Conservation (phyloP, 2,113 vertebrate genomes). For the Haemorhous mexicanus region DNA sequence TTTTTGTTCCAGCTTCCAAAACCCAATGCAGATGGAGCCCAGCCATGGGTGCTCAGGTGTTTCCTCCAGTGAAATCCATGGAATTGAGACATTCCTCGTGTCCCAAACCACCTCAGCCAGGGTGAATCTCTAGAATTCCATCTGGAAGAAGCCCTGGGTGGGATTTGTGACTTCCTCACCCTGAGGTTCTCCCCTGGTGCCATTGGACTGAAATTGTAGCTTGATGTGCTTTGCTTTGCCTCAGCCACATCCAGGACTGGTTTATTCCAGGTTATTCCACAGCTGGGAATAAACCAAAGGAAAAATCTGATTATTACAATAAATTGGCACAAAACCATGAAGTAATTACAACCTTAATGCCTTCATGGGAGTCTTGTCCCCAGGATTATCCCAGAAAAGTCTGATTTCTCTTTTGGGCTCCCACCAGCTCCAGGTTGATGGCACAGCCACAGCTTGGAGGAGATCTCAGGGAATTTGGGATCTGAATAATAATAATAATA, state of each 20-base stretch:
- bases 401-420: background rate
- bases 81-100: rapidly evolving
- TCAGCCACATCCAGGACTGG: background rate
- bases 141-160: background rate
- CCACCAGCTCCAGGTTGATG: background rate
- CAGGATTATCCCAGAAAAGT: background rate
- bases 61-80: background rate
- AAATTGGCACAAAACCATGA: rapidly evolving
- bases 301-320: background rate
- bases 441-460: background rate
- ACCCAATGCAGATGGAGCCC: background rate
- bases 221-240: background rate
- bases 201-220: background rate
- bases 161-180: background rate
- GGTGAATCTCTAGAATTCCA: background rate
- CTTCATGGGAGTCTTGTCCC: background rate
- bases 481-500: background rate
- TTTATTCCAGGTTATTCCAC: background rate
- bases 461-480: background rate
- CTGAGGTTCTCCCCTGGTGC: background rate
- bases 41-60: rapidly evolving
- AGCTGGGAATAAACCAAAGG: background rate
- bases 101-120: background rate
- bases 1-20: background rate
- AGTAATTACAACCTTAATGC: rapidly evolving